phyloP scores from a whole-genome alignment of 1,140 invertebrate genomes.

The Cyrtorhinus lividipennis region DNA sequence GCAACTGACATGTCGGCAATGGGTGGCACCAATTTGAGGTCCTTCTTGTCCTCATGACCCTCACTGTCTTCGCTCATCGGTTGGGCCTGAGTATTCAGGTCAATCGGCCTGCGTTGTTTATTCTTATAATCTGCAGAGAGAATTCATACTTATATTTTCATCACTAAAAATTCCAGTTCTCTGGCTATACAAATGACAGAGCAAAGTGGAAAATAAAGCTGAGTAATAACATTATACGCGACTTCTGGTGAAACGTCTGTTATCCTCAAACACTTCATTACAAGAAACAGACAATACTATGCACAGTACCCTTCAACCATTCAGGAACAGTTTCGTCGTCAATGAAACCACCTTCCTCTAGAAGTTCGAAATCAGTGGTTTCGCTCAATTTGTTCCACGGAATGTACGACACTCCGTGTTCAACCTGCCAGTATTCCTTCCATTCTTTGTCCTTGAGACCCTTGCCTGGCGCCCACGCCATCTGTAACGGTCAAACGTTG shows the following conservation, averaged over 20 bases:
- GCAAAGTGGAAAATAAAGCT: no score
- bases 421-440: slow-evolving; percentile 94
- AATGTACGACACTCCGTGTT: slow-evolving; percentile 83
- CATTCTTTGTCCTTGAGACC: slow-evolving; percentile 90
- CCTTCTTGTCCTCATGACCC: background rate
- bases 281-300: no score
- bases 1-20: background rate
- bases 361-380: slow-evolving; percentile 55
- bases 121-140: no score
- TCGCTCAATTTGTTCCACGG: slow-evolving; percentile 70
- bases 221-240: no score
- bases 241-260: no score
- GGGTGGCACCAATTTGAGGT: background rate
- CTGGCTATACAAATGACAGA: no score
- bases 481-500: slow-evolving; percentile 35
- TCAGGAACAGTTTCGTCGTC: slow-evolving; percentile 86
- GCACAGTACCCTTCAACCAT: slow-evolving; percentile 56
- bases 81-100: no score
- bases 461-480: slow-evolving; percentile 93
- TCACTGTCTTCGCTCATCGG: slow-evolving; percentile 11
- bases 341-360: slow-evolving; percentile 87
- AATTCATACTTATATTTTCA: no score
- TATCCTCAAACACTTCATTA: no score
- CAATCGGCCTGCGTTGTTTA: no score
- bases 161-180: no score